phyloP scores from a whole-genome alignment of 1,140 invertebrate genomes.

The Glossosoma conforme region DNA sequence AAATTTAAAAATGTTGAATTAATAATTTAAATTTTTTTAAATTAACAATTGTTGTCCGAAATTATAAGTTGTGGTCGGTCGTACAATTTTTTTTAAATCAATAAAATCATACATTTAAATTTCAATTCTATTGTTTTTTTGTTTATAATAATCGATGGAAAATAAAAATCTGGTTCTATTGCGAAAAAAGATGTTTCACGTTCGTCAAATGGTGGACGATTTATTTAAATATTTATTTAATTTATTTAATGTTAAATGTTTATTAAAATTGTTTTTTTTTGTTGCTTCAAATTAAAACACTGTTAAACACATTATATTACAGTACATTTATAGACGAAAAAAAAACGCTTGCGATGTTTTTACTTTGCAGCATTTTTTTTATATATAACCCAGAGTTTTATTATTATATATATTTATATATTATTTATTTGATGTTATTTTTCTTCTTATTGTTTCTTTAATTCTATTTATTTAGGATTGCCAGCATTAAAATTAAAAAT shows the following conservation, averaged over 20 bases:
- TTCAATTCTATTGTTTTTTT: conserved; percentile 32
- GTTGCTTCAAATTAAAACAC: no score
- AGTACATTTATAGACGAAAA: no score
- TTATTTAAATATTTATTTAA: conserved; percentile 17
- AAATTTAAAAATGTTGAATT: conserved; percentile 15
- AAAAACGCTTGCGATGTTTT: no score
- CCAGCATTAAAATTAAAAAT: no score
- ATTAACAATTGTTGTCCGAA: conserved; percentile 22
- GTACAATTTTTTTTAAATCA: conserved; percentile 11
- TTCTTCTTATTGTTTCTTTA: no score
- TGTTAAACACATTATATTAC: no score
- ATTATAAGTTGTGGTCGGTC: conserved; percentile 20
- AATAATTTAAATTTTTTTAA: conserved; percentile 16
- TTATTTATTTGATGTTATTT: no score
- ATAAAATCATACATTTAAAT: conserved; percentile 21
- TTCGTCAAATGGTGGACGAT: conserved; percentile 29
- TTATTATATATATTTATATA: no score
- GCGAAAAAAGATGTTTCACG: conserved; percentile 30
- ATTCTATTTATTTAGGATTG: no score
- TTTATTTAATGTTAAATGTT: conserved; percentile 27
- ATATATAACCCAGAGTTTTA: no score
- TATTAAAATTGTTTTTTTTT: no score
- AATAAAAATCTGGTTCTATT: conserved; percentile 32
- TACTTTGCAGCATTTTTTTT: no score
- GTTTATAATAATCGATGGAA: conserved; percentile 32